Evolutionary conservation across 2,888 invertebrate genomes (phyloP).

Genomic region (Eutolmus rufibarbis): DNA sequence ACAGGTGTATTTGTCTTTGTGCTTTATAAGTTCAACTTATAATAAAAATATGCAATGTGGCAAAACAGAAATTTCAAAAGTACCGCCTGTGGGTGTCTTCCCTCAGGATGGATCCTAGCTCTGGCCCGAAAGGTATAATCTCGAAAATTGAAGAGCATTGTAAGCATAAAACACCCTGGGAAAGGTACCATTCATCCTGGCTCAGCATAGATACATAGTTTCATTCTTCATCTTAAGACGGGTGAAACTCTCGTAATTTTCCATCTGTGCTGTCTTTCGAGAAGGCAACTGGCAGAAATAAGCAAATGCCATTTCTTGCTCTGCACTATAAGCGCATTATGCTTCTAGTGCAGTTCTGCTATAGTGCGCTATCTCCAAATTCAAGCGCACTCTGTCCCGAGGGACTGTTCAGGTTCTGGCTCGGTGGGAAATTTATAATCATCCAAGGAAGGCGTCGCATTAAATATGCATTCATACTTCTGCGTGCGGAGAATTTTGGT

Average conservation of each 20-base stretch:
- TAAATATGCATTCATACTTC: constrained; percentile 1
- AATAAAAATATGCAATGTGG: background rate
- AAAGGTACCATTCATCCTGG: background rate
- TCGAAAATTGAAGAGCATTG: background rate
- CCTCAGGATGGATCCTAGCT: background rate
- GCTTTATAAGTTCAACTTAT: background rate
- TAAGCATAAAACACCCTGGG: background rate
- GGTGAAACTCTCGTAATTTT: background rate
- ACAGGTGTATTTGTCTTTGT: background rate
- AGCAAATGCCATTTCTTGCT: background rate
- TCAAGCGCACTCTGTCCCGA: background rate
- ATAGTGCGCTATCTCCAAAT: background rate
- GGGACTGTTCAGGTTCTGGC: background rate
- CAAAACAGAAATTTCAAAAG: background rate
- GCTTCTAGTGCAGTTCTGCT: background rate
- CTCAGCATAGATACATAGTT: background rate
- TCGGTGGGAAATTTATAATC: background rate
- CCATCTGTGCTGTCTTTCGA: background rate
- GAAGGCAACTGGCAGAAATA: background rate
- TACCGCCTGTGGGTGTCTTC: background rate
- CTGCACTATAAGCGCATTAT: background rate
- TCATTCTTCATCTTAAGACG: background rate
- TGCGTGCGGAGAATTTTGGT: background rate
- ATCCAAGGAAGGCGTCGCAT: background rate
- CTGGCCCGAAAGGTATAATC: background rate